Evolutionary conservation across 1,140 invertebrate genomes (phyloP).

Genomic region (Argopecten irradians): DNA sequence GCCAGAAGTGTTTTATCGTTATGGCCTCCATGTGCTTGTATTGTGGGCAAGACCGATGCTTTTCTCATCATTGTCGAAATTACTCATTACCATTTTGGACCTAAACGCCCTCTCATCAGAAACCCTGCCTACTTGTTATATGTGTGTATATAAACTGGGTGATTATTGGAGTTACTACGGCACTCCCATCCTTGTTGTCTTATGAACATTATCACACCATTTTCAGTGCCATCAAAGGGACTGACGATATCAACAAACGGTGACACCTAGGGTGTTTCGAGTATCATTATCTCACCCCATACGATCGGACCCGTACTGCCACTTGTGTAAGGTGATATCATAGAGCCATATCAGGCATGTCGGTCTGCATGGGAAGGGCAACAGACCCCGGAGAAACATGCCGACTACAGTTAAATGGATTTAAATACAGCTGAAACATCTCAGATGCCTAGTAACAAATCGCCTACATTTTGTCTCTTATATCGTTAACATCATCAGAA

Average conservation of each 20-base stretch:
- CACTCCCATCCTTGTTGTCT: not conserved
- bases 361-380: not conserved
- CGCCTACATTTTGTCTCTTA: not conserved
- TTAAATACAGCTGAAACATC: constrained; percentile 16
- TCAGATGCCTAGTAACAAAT: not conserved
- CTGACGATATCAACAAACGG: not conserved
- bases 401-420: not conserved
- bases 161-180: not conserved
- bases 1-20: not conserved
- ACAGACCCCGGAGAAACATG: not conserved
- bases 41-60: constrained; percentile 14
- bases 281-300: not conserved
- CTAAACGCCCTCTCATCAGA: not conserved
- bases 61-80: constrained; percentile 11
- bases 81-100: not conserved
- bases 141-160: not conserved
- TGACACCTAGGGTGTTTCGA: not conserved
- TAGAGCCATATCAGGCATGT: not conserved
- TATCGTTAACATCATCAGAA: not conserved
- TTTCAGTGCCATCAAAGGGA: not conserved
- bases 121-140: not conserved
- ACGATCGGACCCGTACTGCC: not conserved
- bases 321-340: not conserved
- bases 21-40: constrained; percentile 20
- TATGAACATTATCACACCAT: not conserved